These are phyloP conservation scores for Ceratosolen fusciceps DNA, from an alignment of 1,140 invertebrate genomes.

Conservation along the genomic window DNA sequence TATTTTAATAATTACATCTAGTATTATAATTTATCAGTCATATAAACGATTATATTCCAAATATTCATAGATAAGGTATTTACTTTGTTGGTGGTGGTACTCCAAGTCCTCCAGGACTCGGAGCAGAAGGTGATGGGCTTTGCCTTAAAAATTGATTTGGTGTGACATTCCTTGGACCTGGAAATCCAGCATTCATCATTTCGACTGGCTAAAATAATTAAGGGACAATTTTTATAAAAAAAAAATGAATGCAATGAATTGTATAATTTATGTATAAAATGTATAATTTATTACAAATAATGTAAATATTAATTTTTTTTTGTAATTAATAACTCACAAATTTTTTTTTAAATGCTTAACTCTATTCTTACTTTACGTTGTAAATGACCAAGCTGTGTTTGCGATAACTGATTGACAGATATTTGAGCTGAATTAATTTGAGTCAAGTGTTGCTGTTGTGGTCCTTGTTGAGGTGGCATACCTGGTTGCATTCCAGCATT, in stretches of 20 bases:
- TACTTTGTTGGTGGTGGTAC: constrained; percentile 72
- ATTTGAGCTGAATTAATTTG: constrained; percentile 73
- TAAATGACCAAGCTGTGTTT: constrained; percentile 70
- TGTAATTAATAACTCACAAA: not conserved
- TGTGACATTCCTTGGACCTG: constrained; percentile 73
- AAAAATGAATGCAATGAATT: too few relatives aligned
- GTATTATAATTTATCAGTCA: not conserved
- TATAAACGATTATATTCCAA: constrained; percentile 18
- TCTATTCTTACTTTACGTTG: constrained; percentile 65
- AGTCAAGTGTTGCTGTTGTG: constrained; percentile 65
- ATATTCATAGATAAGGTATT: constrained; percentile 9
- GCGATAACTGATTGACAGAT: constrained; percentile 73
- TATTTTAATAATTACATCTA: too few relatives aligned
- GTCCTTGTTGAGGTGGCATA: constrained; percentile 69
- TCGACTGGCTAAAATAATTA: constrained; percentile 59
- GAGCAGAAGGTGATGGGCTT: constrained; percentile 80
- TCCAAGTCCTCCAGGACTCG: constrained; percentile 77
- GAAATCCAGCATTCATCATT: constrained; percentile 70
- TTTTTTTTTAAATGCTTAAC: not conserved
- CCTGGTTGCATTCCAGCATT: constrained; percentile 65
- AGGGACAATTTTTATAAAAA: constrained; percentile 8
- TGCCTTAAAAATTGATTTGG: constrained; percentile 79
- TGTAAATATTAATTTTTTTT: too few relatives aligned
- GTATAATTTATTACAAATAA: too few relatives aligned
- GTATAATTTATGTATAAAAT: too few relatives aligned